Evolutionary conservation across 2,113 vertebrate species (phyloP), one percentile per base, ranked within the genome.

Genomic region (Ammospiza caudacuta): DNA sequence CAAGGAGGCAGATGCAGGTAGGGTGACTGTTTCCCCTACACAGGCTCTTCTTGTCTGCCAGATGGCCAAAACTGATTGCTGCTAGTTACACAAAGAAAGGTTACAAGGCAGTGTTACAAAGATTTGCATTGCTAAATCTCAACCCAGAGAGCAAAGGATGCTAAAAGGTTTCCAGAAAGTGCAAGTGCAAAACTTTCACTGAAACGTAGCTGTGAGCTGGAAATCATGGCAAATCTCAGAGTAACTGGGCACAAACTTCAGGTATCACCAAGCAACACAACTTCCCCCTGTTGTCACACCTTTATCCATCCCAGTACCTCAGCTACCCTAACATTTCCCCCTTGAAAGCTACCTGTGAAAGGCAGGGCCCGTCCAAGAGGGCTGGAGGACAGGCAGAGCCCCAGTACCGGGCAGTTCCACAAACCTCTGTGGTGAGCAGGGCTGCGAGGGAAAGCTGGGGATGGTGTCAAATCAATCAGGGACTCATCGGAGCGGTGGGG

Each of bases 381-480:
- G 41, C 24, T 57, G 52, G 31, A 28, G 31, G 44, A 49, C 55
- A 44, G 41, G 15, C 29, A 75, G 10, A 83, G 31, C 13, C 44
- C 3, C 44, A 20, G 33, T 4, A 9, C 7, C 18, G 15, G 11
- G 27, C 9, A 9, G 16, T 22, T 23, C 47, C 5, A 3, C 81
- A 64, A 23, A 57, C 11, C 51, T 23, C 3, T 2, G 15, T 0
- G 0, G 8, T 4, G 2, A 62, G 51, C 10, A 23, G 33, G 23
- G 16, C 79, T 16, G 22, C 4, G 44, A 16, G 27, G 27, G 18
- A 28, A 58, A 62, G 23, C 33, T 16, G 35, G 8, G 8, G 54
- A 20, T 2, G 18, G 10, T 1, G 2, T 8, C n/a, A 43, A 75
- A 64, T 16, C 6, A 0, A 6, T 5, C 9, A 1, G 46, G 9